Evolutionary conservation across 2,113 vertebrate species (phyloP), one percentile per base, ranked within the genome.

Genomic region (Progne subis): DNA sequence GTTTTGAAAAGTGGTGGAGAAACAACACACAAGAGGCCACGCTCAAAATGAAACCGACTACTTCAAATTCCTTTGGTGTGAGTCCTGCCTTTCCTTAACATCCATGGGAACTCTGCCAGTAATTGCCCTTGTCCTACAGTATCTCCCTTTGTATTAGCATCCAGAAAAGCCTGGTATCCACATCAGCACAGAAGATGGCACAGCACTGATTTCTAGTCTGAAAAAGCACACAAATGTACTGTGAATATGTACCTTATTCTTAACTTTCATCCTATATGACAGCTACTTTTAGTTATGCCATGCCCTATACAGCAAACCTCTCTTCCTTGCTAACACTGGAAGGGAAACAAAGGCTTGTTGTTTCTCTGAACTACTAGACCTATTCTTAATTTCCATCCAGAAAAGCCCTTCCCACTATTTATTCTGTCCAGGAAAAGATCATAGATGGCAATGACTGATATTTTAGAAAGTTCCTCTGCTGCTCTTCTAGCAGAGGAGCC

Each of bases 31-130:
- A n/a, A 82, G 86, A 78, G 91, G 80, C 64, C 76, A 84, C 56
- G 23, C 43, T 93, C 12, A 20, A 59, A 94, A 60, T 61, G 65
- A 26, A 70, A 77, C 26, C 2, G 0, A 83, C 91, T 93, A 52
- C 65, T 92, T 87, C 82, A 92, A 92, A 93, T 95, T 88, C 91
- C 81, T 97, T 88, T 46, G 21, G 65, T 75, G 64, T 83, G 84
- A 93, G 52, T 95, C 81, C 85, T 95, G 78, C 84, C 84, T 92
- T 86, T 92, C 78, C 79, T 63, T 70, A 88, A 55, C 3, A 3
- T 79, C 74, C 23, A 2, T 0, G 34, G 89, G 82, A 91, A 47
- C 31, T 70, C 76, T 81, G 71, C 70, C 91, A 94, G 79, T 21
- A 76, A 60, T 1, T 90, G 70, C 75, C 61, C 53, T 78, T 46